Percentiles rank a stretch among this genome's conserved stretches.
phyloP scores from a whole-genome alignment of 2,888 invertebrate species.

The Hirtodrosophila histrioides region DNA sequence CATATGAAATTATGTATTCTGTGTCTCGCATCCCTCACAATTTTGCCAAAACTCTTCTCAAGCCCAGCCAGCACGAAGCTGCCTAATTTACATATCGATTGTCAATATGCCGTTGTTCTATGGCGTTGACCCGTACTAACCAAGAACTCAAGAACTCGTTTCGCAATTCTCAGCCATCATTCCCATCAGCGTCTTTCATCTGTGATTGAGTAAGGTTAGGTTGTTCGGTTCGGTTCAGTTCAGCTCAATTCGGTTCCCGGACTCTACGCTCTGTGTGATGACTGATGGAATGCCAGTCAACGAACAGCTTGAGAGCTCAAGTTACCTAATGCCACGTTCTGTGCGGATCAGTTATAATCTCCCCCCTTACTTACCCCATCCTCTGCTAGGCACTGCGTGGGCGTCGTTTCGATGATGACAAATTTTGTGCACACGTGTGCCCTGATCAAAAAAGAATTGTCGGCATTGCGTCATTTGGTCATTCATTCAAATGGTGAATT shows the following conservation, averaged over 20 bases:
- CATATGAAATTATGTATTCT: slow-evolving; percentile 34
- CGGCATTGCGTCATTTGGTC: slow-evolving; percentile 53
- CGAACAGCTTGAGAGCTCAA: slow-evolving; percentile 48
- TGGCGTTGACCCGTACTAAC: slow-evolving; percentile 60
- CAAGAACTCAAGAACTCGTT: slow-evolving; percentile 48
- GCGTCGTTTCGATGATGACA: slow-evolving; percentile 64
- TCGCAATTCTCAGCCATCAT: slow-evolving; percentile 24
- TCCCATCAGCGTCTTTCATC: slow-evolving; percentile 48
- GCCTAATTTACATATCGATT: slow-evolving; percentile 68
- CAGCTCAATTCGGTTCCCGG: neutral
- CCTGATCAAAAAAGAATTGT: slow-evolving; percentile 39
- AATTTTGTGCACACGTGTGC: slow-evolving; percentile 64
- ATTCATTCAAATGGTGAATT: slow-evolving; percentile 39
- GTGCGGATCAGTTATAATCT: slow-evolving; percentile 41
- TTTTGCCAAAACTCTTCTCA: slow-evolving; percentile 31
- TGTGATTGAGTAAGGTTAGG: slow-evolving; percentile 66
- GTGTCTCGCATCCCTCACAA: slow-evolving; percentile 21
- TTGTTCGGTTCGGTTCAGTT: neutral
- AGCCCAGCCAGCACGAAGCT: slow-evolving; percentile 18
- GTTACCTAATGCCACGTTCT: slow-evolving; percentile 60
- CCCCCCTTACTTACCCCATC: neutral
- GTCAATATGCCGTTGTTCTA: slow-evolving; percentile 53
- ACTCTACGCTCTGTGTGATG: slow-evolving; percentile 18
- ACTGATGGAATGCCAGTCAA: slow-evolving; percentile 69
- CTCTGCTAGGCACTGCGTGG: slow-evolving; percentile 43